Evolutionary conservation across 2,888 invertebrate species (phyloP), one percentile per base, ranked within the genome.

Genomic region (Scaptodrosophila latifasciaeformis): DNA sequence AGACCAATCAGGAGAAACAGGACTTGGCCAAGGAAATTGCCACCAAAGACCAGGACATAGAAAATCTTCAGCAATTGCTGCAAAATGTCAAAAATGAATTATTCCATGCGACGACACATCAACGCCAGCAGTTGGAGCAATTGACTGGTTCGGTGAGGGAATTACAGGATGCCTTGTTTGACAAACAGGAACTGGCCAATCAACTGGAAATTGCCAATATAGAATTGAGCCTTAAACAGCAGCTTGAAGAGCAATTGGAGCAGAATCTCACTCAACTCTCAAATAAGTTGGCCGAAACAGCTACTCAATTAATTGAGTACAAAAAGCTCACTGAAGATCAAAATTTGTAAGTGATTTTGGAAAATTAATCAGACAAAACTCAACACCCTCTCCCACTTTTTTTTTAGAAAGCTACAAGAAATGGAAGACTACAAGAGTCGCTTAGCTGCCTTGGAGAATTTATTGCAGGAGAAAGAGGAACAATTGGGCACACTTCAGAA

Each of bases 111-210:
- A 81, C 79, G 65, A 27, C 67, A 0, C 43, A 65, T 5, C 80
- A 83, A 21, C 68, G 81, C 0, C 70, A 82, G 17, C 66, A 84
- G 9, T 67, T 83, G 49, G 70, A 70, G 19, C 61, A 68, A 24
- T 50, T 86, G n/a, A 67, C 81, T 0, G 54, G 55, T 3, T 68
- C 82, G 2, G 82, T 84, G 19, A 62, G 79, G 2, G 80, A 80
- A 19, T 64, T 70, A 44, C 80, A 81, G 55, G 31, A 29, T 1
- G 60, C 59, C 13, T 58, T 56, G 24, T 52, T 53, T 7, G 53
- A 66, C 0, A 77, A 64, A 2, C 39, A 55, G 2, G 77, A 66
- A 18, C 51, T 67, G 7, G 45, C 21, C 0, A n/a, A 1, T 0
- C 51, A 67, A 12, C 42, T 84, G 31, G 70, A 82, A 39, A 61